Conservation (phyloP, 2,888 invertebrate species). For the Drosophila tanythrix region DNA sequence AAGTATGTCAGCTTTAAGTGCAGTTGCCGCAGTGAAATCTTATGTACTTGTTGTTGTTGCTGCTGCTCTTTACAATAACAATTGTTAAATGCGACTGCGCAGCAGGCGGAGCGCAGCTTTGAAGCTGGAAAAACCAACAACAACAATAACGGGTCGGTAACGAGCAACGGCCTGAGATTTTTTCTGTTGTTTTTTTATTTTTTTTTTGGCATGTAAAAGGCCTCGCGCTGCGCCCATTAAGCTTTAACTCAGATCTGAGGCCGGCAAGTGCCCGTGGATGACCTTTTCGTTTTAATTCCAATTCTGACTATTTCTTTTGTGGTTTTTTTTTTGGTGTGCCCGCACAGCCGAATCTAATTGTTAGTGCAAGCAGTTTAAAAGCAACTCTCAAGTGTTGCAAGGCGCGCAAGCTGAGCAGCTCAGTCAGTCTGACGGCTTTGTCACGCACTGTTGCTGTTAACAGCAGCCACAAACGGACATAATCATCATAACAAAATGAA, state of each 20-base stretch:
- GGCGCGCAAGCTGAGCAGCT: conserved; percentile 18
- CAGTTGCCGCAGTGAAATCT: conserved; percentile 66
- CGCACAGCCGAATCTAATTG: conserved; percentile 71
- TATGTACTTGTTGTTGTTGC: conserved; percentile 28
- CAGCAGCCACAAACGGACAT: conserved; percentile 57
- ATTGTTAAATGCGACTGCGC: conserved; percentile 64
- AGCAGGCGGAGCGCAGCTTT: conserved; percentile 66
- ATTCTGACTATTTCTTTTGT: conserved; percentile 58
- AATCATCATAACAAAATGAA: conserved; percentile 54
- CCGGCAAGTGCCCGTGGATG: conserved; percentile 72
- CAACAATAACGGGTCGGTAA: conserved; percentile 54
- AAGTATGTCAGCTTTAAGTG: conserved; percentile 71
- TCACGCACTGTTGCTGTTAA: conserved; percentile 67
- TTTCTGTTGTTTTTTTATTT: conserved; percentile 18
- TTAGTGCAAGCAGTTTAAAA: conserved; percentile 56
- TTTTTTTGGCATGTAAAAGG: conserved; percentile 62
- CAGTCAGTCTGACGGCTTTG: conserved; percentile 6
- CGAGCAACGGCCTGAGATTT: conserved; percentile 51
- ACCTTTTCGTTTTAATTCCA: conserved; percentile 73
- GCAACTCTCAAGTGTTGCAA: conserved; percentile 42
- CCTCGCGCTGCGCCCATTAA: conserved; percentile 75
- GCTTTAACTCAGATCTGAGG: conserved; percentile 45
- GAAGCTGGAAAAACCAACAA: conserved; percentile 48
- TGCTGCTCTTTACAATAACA: conserved; percentile 59
- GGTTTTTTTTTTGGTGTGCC: conserved; percentile 30